These are phyloP conservation scores for Kryphioiulus occultus DNA, from an alignment of 2,888 invertebrate species.

Conservation along the genomic window DNA sequence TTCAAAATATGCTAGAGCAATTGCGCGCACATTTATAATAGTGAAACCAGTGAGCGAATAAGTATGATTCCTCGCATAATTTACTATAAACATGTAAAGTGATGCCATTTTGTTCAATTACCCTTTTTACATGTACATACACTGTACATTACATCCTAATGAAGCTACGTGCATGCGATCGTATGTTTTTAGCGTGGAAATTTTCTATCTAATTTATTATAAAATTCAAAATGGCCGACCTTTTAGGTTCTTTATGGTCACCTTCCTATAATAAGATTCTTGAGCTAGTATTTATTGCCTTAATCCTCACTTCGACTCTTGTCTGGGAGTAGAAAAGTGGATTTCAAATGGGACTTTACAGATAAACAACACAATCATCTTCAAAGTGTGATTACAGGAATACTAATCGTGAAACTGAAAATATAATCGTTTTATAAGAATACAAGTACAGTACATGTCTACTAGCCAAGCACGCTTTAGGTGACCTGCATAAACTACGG, in stretches of 20 bases:
- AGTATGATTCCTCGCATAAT: background rate
- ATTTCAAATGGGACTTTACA: background rate
- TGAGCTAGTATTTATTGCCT: slow-evolving; percentile 39
- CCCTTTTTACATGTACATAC: background rate
- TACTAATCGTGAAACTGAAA: background rate
- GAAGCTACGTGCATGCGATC: slow-evolving; percentile 30
- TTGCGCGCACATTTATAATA: background rate
- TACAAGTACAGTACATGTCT: too few species aligned
- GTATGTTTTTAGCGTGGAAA: background rate
- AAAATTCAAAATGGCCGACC: slow-evolving; percentile 20
- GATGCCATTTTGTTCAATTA: background rate
- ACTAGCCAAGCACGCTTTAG: too few species aligned
- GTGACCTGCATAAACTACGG: too few species aligned
- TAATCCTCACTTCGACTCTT: background rate
- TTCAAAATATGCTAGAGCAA: background rate
- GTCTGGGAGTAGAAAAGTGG: background rate
- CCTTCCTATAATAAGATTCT: slow-evolving; percentile 2
- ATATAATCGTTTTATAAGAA: too few species aligned
- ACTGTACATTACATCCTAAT: background rate
- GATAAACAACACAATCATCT: background rate
- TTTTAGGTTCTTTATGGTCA: slow-evolving; percentile 2
- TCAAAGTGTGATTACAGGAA: background rate
- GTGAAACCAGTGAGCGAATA: background rate
- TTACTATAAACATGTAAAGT: too few species aligned
- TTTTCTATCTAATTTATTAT: background rate